A percentile compares a stretch with the other conserved stretches of the same genome.
Evolutionary conservation across 2,797 vertebrate species (phyloP).

Genomic region (Benthosema pterotum): DNA sequence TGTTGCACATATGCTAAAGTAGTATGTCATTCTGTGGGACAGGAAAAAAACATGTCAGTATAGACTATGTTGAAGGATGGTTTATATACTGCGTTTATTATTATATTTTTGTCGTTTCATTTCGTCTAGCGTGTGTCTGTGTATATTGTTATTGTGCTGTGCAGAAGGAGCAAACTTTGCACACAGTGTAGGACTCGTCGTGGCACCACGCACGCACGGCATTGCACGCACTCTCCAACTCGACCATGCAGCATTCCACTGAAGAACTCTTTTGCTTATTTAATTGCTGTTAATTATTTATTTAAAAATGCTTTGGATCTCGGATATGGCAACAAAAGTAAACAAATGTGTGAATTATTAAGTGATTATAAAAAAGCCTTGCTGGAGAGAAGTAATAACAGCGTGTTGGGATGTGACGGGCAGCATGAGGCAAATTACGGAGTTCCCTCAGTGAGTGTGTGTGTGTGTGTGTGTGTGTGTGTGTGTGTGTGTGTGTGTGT

Average conservation of each 20-base stretch:
- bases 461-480: constrained; percentile 5
- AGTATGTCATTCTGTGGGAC: constrained; percentile 18
- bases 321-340: constrained; percentile 63
- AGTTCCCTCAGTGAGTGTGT: constrained; percentile 18
- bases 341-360: constrained; percentile 74
- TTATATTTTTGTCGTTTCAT: constrained; percentile 8
- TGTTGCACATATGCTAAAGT: constrained; percentile 50
- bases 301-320: constrained; percentile 64
- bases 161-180: constrained; percentile 27
- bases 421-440: constrained; percentile 37
- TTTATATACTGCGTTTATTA: background rate
- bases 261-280: constrained; percentile 65
- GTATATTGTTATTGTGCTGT: background rate
- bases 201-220: constrained; percentile 12
- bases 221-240: background rate
- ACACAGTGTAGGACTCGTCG: background rate
- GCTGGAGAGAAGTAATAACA: constrained; percentile 43
- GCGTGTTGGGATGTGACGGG: constrained; percentile 35
- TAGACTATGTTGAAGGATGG: background rate
- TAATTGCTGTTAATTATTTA: constrained; percentile 73
- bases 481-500: background rate
- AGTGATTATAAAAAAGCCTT: constrained; percentile 52
- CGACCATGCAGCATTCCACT: constrained; percentile 28
- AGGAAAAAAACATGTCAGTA: constrained; percentile 16
- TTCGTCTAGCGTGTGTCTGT: background rate